Evolutionary conservation across 1,140 invertebrate genomes (phyloP), one percentile per base, ranked within the genome.

Genomic region (Drosophila gunungcola): DNA sequence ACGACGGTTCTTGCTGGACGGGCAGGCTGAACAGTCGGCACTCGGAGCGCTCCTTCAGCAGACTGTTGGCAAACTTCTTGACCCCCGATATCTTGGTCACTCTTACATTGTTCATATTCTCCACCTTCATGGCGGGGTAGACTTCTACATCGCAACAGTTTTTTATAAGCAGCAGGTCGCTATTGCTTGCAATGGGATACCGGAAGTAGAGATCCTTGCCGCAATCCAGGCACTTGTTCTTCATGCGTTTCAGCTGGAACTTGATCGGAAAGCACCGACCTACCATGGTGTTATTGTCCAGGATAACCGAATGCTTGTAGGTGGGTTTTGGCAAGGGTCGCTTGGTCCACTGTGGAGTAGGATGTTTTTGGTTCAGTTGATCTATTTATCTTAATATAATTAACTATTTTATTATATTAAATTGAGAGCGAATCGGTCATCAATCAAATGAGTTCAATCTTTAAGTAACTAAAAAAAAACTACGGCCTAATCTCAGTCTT

Each of bases 141-240:
- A 89, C 84, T 41, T 79, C 65, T 0, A 88, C 49, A 1, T 69
- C 76, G 29, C 83, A 88, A 39, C 83, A 88, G 39, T 77, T 80
- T 0, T 42, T 21, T 5, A 88, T 42, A 2, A 88, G 55, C 41
- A 88, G 46, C 1, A 88, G 65, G 29, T 63, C 82, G 7, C 36
- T 38, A 10, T 73, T 89, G 11, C 56, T 69, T 0, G 83, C 53
- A 13, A 89, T 57, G 2, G 79, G 41, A 48, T 88, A 45, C 9
- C 80, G 67, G 6, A 64, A 45, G 16, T 54, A 73, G 4, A 80
- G 32, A 2, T 67, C 41, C 10, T 9, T 69, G 3, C 58, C 67
- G 16, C 83, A 88, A 5, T 77, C 53, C 12, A 39, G 16, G 36
- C 83, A 88, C 42, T 73, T 57, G 12, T 54, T 77, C 5, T 58